Evolutionary conservation across 2,797 vertebrate species (phyloP).

Genomic region (Mus spretus): DNA sequence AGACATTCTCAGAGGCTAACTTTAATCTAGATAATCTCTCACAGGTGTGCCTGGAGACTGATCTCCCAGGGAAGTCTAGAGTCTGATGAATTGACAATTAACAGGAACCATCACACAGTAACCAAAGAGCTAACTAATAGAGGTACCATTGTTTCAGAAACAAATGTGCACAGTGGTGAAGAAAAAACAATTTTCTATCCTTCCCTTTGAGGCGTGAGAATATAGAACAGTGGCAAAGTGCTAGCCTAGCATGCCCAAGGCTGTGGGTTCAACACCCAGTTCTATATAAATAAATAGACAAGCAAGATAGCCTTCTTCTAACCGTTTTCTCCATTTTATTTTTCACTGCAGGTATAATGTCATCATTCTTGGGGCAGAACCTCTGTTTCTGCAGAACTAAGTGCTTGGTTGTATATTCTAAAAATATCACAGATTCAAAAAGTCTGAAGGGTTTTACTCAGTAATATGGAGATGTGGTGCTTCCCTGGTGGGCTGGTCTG

Average conservation of each 20-base stretch:
- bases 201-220: neutral
- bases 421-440: neutral
- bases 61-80: neutral
- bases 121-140: neutral
- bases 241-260: neutral
- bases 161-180: neutral
- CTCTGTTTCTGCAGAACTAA: slow-evolving; percentile 23
- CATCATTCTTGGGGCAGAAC: neutral
- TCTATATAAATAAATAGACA: neutral
- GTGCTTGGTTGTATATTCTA: neutral
- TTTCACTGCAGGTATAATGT: neutral
- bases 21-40: neutral
- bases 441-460: slow-evolving; percentile 17
- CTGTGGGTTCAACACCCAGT: neutral
- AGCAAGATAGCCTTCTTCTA: neutral
- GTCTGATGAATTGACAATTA: neutral
- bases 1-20: neutral
- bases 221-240: neutral
- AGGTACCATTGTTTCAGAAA: slow-evolving; percentile 32
- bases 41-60: neutral
- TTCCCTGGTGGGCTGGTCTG: neutral
- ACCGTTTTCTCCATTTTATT: slow-evolving; percentile 4
- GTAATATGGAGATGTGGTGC: neutral
- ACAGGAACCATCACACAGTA: neutral
- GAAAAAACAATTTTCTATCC: slow-evolving; percentile 1